Base-by-base conservation (phyloP, 1,140 invertebrate genomes). In the Proales similis region DNA sequence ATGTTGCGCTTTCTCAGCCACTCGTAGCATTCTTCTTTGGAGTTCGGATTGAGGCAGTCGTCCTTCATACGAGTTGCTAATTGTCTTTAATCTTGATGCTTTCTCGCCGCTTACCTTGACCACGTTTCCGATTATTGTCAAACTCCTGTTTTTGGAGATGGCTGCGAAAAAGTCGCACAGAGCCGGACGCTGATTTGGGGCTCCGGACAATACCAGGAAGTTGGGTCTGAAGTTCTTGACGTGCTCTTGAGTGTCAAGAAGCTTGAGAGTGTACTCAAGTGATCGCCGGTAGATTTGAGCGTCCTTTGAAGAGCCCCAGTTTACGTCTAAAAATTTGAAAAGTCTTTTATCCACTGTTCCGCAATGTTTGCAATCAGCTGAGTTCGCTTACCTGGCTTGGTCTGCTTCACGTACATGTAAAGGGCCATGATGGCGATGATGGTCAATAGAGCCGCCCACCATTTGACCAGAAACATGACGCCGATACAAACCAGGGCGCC, bases 381-480 rank as follows among this genome's bases (percentile, higher is more conserved):
- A n/a, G 61, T 7, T 5, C 1, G 51, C 46, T 33, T 75, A 87
- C 86, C 85, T 69, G 91, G 90, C 70, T 93, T 93, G 87, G 80
- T 71, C 91, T 70, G 86, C 88, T n/a, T 92, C 90, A 99, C 98
- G 76, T 99, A 99, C 77, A 98, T 98, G 80, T 99, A 98, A 69
- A 99, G 93, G 42, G 85, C 78, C n/a, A 86, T 85, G 36, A 94
- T 95, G 81, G 98, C 87, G 33, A 85, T 86, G 82, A 98, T 92
- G 26, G 94, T 93, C 20, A 93, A 74, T 3, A 97, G 78, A 1
- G 95, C 93, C 71, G 94, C 96, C 73, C 93, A 94, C 93, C 93
- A 98, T 49, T 90, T 93, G 1, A 90, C 90, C 85, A 99, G 94
- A 74, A 99, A 98, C 95, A 99, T 99, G 61, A 99, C 87, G 4